Conservation (phyloP, 2,113 vertebrate species). For the Dicentrarchus labrax region DNA sequence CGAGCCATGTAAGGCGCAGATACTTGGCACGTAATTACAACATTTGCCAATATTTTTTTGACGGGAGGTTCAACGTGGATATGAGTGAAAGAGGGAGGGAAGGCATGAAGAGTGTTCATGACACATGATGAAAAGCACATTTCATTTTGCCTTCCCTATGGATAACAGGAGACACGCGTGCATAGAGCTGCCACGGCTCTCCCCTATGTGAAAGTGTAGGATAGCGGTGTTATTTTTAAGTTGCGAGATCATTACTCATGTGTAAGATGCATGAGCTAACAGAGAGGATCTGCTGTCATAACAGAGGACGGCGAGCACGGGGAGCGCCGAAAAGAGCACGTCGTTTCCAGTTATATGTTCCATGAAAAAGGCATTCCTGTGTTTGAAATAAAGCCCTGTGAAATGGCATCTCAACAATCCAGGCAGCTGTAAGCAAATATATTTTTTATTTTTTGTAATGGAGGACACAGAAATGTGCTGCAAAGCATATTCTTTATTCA, state of each 20-base stretch:
- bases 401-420: constrained; percentile 6
- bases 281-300: constrained; percentile 58
- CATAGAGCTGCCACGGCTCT: not conserved
- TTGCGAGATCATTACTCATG: constrained; percentile 68
- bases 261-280: constrained; percentile 51
- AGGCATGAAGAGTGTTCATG: constrained; percentile 57
- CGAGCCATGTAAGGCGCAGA: constrained; percentile 65
- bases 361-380: not conserved
- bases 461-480: not conserved
- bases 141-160: constrained; percentile 66
- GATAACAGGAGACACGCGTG: constrained; percentile 55
- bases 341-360: constrained; percentile 28
- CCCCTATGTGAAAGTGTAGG: constrained; percentile 23
- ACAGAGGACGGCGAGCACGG: constrained; percentile 33
- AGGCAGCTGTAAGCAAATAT: constrained; percentile 40
- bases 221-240: constrained; percentile 68
- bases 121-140: constrained; percentile 79
- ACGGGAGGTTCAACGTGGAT: constrained; percentile 60
- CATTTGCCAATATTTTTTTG: constrained; percentile 78
- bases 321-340: constrained; percentile 12
- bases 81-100: constrained; percentile 30
- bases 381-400: constrained; percentile 34
- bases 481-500: constrained; percentile 57
- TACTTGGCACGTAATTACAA: constrained; percentile 72
- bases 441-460: not conserved